Conservation (phyloP, 2,113 vertebrate species). For the Dasyornis broadbenti region DNA sequence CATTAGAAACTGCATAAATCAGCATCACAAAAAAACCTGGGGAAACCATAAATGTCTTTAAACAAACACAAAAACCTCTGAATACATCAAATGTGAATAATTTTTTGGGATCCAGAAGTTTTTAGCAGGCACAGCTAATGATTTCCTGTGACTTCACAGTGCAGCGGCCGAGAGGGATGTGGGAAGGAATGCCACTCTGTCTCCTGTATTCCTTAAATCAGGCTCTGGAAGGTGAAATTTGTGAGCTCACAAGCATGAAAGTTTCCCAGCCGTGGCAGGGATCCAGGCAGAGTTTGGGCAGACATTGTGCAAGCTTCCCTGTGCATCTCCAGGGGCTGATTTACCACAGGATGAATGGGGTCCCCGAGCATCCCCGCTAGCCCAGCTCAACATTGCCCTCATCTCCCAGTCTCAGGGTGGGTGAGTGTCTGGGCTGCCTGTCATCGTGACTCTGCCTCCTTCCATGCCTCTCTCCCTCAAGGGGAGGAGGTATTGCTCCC, state of each 20-base stretch:
- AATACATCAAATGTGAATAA: neutral
- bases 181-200: neutral
- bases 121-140: neutral
- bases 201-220: neutral
- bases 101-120: neutral
- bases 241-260: conserved; percentile 45
- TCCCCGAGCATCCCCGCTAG: neutral
- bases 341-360: neutral
- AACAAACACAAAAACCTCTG: neutral
- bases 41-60: neutral
- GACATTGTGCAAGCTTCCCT: conserved; percentile 7
- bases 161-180: neutral
- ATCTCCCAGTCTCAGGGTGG: accelerated
- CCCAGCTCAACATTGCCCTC: accelerated
- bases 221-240: conserved; percentile 14
- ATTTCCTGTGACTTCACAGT: neutral
- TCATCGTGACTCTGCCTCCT: neutral
- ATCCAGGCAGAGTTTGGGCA: conserved; percentile 21
- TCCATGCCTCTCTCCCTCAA: neutral
- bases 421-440: neutral
- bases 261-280: neutral
- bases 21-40: neutral
- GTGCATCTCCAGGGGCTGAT: neutral
- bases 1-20: neutral
- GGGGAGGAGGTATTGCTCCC: neutral